phyloP scores from a whole-genome alignment of 37 sponge, comb jelly and placozoan genomes.

The Oopsacas minuta region DNA sequence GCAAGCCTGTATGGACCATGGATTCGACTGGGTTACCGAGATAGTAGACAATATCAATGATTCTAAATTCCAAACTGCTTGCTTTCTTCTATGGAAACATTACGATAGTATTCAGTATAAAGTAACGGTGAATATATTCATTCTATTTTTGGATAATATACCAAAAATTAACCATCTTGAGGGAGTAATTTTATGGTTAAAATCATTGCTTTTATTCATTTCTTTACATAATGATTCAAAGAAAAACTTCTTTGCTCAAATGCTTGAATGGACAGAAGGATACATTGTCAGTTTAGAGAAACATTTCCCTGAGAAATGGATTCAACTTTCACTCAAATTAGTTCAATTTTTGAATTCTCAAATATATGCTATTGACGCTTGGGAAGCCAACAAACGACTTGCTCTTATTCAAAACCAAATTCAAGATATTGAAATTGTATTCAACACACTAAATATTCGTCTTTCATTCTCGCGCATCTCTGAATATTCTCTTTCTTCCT shows the following conservation, averaged over 20 bases:
- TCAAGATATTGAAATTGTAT: background rate
- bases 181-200: background rate
- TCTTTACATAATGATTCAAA: background rate
- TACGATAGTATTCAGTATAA: background rate
- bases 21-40: conserved; percentile 7
- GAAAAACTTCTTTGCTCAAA: background rate
- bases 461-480: background rate
- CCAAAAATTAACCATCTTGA: background rate
- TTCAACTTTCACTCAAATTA: background rate
- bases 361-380: background rate
- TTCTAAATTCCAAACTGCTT: conserved; percentile 3
- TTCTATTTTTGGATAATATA: background rate
- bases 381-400: background rate
- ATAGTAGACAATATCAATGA: background rate
- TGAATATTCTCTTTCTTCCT: background rate
- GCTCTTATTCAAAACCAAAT: background rate
- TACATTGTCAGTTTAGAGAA: background rate
- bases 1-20: background rate
- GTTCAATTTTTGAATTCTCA: background rate
- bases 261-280: background rate
- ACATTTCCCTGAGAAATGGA: conserved; percentile 5
- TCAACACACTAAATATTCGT: conserved; percentile 1
- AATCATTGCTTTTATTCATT: background rate
- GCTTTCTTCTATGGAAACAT: background rate
- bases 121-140: background rate